Evolutionary conservation across 2,797 vertebrate genomes (phyloP), one percentile per base, ranked within the genome.

Genomic region (Prunella strophiata): DNA sequence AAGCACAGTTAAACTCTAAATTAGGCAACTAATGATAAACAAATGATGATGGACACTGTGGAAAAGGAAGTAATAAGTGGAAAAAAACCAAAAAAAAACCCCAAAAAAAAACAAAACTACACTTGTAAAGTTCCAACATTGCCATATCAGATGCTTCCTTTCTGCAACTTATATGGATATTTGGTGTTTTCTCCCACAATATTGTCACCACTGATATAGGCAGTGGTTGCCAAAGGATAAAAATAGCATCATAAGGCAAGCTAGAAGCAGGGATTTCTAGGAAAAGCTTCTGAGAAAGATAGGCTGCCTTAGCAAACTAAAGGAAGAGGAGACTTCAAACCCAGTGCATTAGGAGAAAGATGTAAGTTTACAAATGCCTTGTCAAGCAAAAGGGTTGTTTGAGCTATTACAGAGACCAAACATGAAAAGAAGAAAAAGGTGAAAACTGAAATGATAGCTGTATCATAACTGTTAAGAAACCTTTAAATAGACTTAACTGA

Each of bases 1-100:
- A 86, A 81, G 79, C 76, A 86, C 82, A 93, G 62, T 91, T 92
- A 88, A 93, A 59, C 40, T 43, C 30, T 90, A 70, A 84, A 93
- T 94, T 91, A 90, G 74, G 22, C 52, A 73, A 50, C 40, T 89
- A 92, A 90, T 50, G 54, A 76, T 63, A 90, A 93, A 84, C 17
- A 92, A 90, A 91, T 91, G 9, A 78, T 86, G 88, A 95, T 32
- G n/a, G 88, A 76, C 94, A 82, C 36, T 72, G 23, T 73, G 34
- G 58, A 78, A 94, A 92, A 68, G 20, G 36, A 88, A n/a, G 42
- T 48, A 73, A n/a, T 21, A 80, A 85, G 16, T 55, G 36, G 38
- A 71, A 85, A 80, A 34, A 3, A 59, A n/a, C n/a, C n/a, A 34
- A 34, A 34, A 34, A 87, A 78, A 82, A 47, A 36, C 8, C 8